Conservation (phyloP, 2,113 vertebrate genomes). For the Orientallactaga bullata region DNA sequence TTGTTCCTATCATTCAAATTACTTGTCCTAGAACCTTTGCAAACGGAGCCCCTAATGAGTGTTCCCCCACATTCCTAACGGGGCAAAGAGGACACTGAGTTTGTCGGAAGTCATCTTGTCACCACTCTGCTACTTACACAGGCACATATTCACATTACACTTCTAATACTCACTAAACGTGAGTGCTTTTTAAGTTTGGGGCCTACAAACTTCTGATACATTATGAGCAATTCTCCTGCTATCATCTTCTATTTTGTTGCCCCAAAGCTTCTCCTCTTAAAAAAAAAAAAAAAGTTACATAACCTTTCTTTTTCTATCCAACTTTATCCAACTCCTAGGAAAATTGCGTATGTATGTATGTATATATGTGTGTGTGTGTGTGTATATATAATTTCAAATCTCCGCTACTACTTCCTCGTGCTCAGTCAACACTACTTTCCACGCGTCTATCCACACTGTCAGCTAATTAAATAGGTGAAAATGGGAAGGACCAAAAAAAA, state of each 20-base stretch:
- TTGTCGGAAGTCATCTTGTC: not conserved
- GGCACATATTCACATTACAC: not conserved
- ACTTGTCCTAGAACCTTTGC: not conserved
- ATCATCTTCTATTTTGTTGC: constrained; percentile 18
- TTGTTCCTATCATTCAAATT: not conserved
- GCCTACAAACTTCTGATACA: not conserved
- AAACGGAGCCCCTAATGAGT: not conserved
- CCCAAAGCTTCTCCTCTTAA: constrained; percentile 15
- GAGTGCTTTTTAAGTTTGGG: not conserved
- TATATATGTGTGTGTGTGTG: no score
- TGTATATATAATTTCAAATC: not conserved
- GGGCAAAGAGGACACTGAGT: not conserved
- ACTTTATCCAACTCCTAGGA: constrained; percentile 33
- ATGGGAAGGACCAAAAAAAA: rapidly evolving
- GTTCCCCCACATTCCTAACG: not conserved
- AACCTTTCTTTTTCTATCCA: constrained; percentile 51
- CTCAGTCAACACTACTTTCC: not conserved
- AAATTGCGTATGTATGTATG: not conserved
- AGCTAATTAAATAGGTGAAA: not conserved
- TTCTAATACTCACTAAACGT: not conserved
- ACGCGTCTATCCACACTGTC: not conserved
- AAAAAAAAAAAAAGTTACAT: constrained; percentile 69
- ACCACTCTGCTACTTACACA: not conserved
- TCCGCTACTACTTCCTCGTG: not conserved
- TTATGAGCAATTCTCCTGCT: not conserved